These are phyloP conservation scores for Reinhardtius hippoglossoides DNA, from an alignment of 2,113 vertebrate species.

Conservation along the genomic window DNA sequence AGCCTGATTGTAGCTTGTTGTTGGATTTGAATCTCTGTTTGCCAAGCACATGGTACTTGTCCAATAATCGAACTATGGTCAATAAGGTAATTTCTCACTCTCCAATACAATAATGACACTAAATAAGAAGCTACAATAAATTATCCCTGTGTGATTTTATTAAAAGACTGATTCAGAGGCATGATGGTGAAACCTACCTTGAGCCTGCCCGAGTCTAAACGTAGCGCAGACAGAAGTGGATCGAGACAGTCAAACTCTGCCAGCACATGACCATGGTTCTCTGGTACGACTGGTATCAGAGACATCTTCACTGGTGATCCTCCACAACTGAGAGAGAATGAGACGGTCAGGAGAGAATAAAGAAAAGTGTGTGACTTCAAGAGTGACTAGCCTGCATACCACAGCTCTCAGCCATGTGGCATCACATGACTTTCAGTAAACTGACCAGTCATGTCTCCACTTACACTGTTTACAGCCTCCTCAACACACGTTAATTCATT, in stretches of 20 bases:
- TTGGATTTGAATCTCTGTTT: too few species aligned
- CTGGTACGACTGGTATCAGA: conserved; percentile 83
- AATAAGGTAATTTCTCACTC: too few species aligned
- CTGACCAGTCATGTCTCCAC: conserved; percentile 66
- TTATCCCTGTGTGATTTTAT: background rate
- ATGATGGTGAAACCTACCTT: conserved; percentile 82
- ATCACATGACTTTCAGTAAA: conserved; percentile 70
- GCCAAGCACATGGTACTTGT: too few species aligned
- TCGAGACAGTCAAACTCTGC: conserved; percentile 93
- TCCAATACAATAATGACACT: background rate
- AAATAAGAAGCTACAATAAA: background rate
- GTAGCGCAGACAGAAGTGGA: conserved; percentile 90
- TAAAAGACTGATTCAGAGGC: background rate
- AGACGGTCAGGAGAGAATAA: background rate
- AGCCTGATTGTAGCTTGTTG: too few species aligned
- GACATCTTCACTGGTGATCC: conserved; percentile 78
- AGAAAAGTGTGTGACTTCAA: background rate
- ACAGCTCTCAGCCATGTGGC: conserved; percentile 2
- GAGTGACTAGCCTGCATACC: background rate
- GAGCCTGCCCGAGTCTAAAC: conserved; percentile 92
- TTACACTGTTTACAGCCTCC: conserved; percentile 13
- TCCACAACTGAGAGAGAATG: conserved; percentile 33
- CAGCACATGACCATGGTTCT: conserved; percentile 88
- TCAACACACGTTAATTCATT: background rate
- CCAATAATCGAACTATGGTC: too few species aligned